Base-by-base conservation (phyloP, 2,797 vertebrate genomes). In the Xenops minutus region DNA sequence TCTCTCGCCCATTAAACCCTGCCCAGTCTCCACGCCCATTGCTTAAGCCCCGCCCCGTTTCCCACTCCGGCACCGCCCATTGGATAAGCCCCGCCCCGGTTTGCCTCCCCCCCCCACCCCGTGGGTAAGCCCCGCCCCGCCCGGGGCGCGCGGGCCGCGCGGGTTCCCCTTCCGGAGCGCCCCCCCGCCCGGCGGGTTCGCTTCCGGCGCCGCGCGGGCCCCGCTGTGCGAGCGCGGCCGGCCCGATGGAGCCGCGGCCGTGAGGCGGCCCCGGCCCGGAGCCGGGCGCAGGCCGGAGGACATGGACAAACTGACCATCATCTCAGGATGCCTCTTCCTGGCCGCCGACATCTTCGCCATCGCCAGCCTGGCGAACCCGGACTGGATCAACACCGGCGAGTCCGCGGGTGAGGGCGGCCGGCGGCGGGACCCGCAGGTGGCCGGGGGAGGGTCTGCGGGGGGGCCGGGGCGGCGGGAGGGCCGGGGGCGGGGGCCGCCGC, bases 241-340 rank as follows among this genome's bases (percentile, higher is more conserved):
- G 84, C 81, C 82, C 91, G 90, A 96, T 96, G 97, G 97, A 96
- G 96, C 89, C 63, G 92, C 86, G 95, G 92, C 94, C 84, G 93
- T 94, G 86, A 94, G 94, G 95, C 81, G 93, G 93, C 96, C 54
- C 96, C 96, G 93, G 92, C 94, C 91, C 96, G 94, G 97, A 97
- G 96, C 97, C 97, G 97, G 97, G 93, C 93, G 81, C 94, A 94
- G 94, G 97, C 97, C 94, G 96, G 95, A 97, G 98, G 98, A 97
- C 94, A 99, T 99, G 99, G 99, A 99, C 98, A 99, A 99, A 98
- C 98, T 99, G 98, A 99, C 99, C 97, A 98, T 99, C 97, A 99
- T 99, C 92, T 99, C 99, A 98, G 99, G 99, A 98, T 99, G 99
- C 96, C 99, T 99, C 92, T 99, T 99, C 97, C 98, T 99, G 96